These are phyloP conservation scores for Desmodus rotundus DNA, from an alignment of 2,113 vertebrate species.

Conservation along the genomic window DNA sequence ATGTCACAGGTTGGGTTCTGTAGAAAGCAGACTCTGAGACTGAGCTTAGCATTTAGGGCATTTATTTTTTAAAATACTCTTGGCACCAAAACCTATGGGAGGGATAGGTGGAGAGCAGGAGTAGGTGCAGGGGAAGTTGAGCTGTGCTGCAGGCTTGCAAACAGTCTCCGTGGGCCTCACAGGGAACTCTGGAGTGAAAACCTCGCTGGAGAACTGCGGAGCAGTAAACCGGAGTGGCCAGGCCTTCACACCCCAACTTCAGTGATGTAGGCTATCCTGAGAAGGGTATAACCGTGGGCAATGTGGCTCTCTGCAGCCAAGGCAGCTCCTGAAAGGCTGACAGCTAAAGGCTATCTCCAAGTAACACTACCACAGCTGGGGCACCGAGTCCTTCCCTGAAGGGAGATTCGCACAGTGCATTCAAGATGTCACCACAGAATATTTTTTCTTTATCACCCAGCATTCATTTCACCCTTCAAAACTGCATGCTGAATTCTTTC, in stretches of 20 bases:
- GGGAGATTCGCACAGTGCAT: background rate
- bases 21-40: background rate
- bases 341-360: background rate
- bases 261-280: background rate
- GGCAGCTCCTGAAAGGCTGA: background rate
- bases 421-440: background rate
- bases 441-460: background rate
- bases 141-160: background rate
- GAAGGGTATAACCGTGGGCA: background rate
- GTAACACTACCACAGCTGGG: background rate
- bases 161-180: background rate
- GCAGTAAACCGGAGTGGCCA: background rate
- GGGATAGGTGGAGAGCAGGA: background rate
- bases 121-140: background rate
- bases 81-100: background rate
- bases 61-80: background rate
- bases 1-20: background rate
- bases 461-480: background rate
- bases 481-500: background rate
- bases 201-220: background rate
- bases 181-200: background rate
- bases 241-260: background rate
- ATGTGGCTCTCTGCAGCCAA: background rate
- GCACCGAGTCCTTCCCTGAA: background rate
- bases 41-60: background rate